phyloP scores from a whole-genome alignment of 2,888 invertebrate genomes.

The Eustalomyia histrio region DNA sequence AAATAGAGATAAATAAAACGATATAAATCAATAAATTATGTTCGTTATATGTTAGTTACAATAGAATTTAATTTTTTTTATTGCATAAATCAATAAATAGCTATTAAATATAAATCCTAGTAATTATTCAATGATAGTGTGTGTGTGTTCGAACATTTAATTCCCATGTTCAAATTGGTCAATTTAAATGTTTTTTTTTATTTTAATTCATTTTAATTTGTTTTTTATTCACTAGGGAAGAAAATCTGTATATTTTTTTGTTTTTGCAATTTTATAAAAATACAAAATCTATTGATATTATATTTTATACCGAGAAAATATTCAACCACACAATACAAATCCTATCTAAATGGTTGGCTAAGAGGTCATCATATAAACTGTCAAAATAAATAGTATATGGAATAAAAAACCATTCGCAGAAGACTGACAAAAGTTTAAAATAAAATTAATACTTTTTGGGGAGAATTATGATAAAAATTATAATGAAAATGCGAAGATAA shows the following conservation, averaged over 20 bases:
- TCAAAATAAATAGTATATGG: not conserved
- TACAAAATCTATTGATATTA: not conserved
- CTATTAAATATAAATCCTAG: constrained; percentile 50
- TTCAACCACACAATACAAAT: not conserved
- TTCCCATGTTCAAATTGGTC: not conserved
- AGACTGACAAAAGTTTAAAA: too few relatives aligned
- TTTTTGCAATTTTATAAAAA: not conserved
- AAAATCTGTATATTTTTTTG: not conserved
- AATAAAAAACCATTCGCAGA: not conserved
- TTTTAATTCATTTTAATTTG: constrained; percentile 1
- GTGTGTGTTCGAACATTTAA: not conserved
- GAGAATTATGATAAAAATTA: too few relatives aligned
- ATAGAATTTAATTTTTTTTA: too few relatives aligned
- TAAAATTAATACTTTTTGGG: too few relatives aligned
- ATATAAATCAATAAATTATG: constrained; percentile 1
- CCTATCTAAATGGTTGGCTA: not conserved
- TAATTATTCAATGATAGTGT: constrained; percentile 32
- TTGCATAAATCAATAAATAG: constrained; percentile 50
- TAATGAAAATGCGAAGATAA: too few relatives aligned
- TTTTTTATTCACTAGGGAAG: not conserved
- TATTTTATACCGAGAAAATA: not conserved
- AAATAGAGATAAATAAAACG: constrained; percentile 3
- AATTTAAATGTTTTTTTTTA: not conserved
- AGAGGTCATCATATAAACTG: constrained; percentile 1
- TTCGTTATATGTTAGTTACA: not conserved